Base-by-base conservation (phyloP, 2,888 invertebrate genomes). In the Himalopsyche japonica region DNA sequence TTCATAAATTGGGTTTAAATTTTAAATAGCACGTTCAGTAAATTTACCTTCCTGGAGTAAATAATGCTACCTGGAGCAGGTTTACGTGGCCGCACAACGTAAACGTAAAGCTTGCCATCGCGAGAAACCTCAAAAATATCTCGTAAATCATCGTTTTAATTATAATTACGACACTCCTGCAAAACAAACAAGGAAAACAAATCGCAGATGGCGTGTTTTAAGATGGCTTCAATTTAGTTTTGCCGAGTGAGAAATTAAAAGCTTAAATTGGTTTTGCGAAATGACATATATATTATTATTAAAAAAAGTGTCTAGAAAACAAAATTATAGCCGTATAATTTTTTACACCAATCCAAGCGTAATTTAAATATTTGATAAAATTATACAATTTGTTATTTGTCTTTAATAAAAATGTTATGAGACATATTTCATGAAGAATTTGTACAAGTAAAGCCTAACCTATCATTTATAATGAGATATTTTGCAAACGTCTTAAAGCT, bases 1-100 rank as follows among this genome's bases (percentile, higher is more conserved):
- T 79, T 78, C 80, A 86, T 86, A 86, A 86, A 86, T 86, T 86
- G 84, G 86, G 82, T 86, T 86, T 86, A 84, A 86, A 86, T 82
- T 86, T 86, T 86, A 86, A 86, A 84, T 82, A 76, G 84, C 57
- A 79, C 82, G 48, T 84, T 47, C 76, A 84, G 79, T 83, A 81
- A 81, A 77, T 49, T 64, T 57, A 57, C 79, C 32, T 24, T n/a
- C 30, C 80, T 30, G 79, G 57, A 47, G 80, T 83, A 80, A 83
- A 83, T 80, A 83, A 83, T 79, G 43, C 76, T 48, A 32, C 76
- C 30, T 76, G 34, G 30, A 76, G 34, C 76, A 27, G 30, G 76
- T 76, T 20, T 34, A 32, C 76, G 30, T 32, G 34, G 76, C 76
- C 76, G 76, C 30, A 27, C 76, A 34, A 34, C 76, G 76, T 34